Percentiles rank a stretch among this genome's conserved stretches.
These are phyloP conservation scores for Halcyon chelicuti DNA, from an alignment of 2,797 vertebrate species.

Conservation along the genomic window DNA sequence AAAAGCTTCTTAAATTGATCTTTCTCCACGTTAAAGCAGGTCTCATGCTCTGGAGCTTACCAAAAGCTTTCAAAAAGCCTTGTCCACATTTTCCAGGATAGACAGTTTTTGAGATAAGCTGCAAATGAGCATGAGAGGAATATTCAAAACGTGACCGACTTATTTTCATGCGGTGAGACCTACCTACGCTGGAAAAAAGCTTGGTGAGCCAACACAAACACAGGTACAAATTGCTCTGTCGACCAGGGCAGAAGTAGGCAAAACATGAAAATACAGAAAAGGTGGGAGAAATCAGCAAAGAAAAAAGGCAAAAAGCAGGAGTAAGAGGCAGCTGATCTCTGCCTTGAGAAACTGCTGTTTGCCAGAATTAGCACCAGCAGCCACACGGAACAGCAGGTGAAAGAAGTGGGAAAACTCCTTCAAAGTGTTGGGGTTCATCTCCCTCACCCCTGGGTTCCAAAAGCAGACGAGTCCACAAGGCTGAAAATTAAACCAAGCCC, in stretches of 20 bases:
- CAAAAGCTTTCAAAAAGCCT: background rate
- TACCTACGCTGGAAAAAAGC: background rate
- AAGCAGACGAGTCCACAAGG: background rate
- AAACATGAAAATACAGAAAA: background rate
- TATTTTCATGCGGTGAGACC: background rate
- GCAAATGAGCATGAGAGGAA: background rate
- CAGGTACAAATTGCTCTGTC: background rate
- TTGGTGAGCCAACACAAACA: background rate
- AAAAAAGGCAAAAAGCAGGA: background rate
- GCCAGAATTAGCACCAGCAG: background rate
- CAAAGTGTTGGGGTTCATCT: background rate
- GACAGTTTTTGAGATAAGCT: background rate
- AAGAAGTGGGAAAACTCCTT: background rate
- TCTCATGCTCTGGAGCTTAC: background rate
- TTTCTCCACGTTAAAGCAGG: background rate
- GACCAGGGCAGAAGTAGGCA: background rate
- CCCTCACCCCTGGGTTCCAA: background rate
- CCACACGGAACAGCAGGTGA: background rate
- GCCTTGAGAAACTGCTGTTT: background rate
- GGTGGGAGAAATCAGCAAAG: background rate
- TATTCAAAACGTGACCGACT: background rate
- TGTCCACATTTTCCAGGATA: background rate
- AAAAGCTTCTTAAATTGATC: background rate
- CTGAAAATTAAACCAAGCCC: slow-evolving; percentile 13
- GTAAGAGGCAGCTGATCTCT: background rate